Evolutionary conservation across 2,888 invertebrate species (phyloP), one percentile per base, ranked within the genome.

Genomic region (Dromius quadrimaculatus): DNA sequence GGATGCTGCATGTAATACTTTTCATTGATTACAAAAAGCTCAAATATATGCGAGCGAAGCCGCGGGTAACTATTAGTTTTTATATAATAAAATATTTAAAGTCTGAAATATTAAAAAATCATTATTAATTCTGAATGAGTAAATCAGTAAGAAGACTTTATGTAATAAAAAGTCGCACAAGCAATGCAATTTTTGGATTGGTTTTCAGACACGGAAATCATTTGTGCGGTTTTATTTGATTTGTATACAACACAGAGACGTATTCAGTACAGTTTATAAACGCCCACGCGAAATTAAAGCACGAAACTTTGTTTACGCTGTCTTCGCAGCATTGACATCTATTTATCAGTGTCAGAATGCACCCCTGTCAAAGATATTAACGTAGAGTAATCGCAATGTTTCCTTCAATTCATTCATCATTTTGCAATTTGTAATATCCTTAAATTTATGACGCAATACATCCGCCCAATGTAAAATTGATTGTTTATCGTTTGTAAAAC

Each of bases 171-270:
- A n/a, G n/a, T n/a, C n/a, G n/a, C n/a, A n/a, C n/a, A n/a, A n/a
- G n/a, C n/a, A n/a, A n/a, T n/a, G 36, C 36, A 9, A 2, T 36
- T 36, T 36, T 36, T 36, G 36, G 11, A 36, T 36, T 36, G 36
- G 36, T 36, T 36, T 36, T 3, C 36, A 3, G 36, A n/a, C n/a
- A 11, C 36, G 36, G 36, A 36, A 36, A 36, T 36, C 36, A 36
- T 11, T 36, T 36, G 36, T 36, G 11, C n/a, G 36, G 36, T 36
- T n/a, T 36, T 36, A 36, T n/a, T 36, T 36, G 36, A 36, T 36
- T 36, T 36, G 36, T n/a, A n/a, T 11, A 11, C 36, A 36, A n/a
- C n/a, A 11, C 36, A 36, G 34, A 8, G 34, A n/a, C 34, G n/a
- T 2, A 2, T n/a, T 34, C n/a, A 34, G 2, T 8, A 36, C 4